A percentile compares a stretch with the other conserved stretches of the same genome.
Conservation (phyloP, 2,113 vertebrate genomes). For the Pithys albifrons region DNA sequence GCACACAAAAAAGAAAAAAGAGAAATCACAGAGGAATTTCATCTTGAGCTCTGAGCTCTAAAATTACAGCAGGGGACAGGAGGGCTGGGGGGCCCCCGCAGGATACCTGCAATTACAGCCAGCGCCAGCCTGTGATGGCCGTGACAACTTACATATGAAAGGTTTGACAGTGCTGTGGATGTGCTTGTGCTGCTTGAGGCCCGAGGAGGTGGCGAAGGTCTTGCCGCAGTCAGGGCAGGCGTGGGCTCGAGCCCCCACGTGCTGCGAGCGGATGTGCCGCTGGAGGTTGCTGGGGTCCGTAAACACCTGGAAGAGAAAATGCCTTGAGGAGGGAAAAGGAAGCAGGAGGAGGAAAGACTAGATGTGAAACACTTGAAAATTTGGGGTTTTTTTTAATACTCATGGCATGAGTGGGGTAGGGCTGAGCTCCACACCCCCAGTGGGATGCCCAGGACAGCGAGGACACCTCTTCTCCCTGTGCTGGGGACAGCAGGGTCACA, state of each 20-base stretch:
- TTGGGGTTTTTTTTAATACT: accelerated
- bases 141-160: conserved; percentile 96
- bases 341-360: accelerated
- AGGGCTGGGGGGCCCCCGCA: conserved; percentile 40
- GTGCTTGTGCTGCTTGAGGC: conserved; percentile 99
- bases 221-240: conserved; percentile 99
- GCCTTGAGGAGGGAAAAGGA: accelerated
- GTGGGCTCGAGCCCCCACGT: conserved; percentile 93
- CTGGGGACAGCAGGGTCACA: neutral
- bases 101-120: conserved; percentile 69
- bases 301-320: conserved; percentile 82
- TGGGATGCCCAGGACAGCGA: neutral
- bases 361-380: accelerated
- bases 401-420: accelerated
- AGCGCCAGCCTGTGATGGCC: conserved; percentile 48
- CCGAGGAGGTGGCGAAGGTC: conserved; percentile 98
- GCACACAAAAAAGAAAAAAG: neutral
- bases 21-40: neutral
- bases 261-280: conserved; percentile 98
- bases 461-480: neutral
- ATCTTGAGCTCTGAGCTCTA: conserved; percentile 57
- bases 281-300: conserved; percentile 99
- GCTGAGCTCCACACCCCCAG: neutral
- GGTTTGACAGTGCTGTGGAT: conserved; percentile 99
- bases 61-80: conserved; percentile 59